phyloP scores from a whole-genome alignment of 2,888 invertebrate genomes.

The Masnerella sp. region DNA sequence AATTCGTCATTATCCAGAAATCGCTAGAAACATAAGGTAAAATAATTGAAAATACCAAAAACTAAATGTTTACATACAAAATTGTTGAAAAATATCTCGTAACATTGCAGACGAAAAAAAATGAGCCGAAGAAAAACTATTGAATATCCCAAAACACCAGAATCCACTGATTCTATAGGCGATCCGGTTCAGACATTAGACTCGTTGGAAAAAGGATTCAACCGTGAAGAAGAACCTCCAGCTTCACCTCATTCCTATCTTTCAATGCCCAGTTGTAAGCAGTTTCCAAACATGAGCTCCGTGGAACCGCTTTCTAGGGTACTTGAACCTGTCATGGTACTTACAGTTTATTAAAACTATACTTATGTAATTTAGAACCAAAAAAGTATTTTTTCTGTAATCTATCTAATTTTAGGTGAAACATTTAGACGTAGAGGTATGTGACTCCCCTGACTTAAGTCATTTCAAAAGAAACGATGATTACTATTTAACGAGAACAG shows the following conservation, averaged over 20 bases:
- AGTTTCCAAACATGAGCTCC: slow-evolving; percentile 89
- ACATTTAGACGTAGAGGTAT: slow-evolving; percentile 70
- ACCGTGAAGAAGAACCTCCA: slow-evolving; percentile 66
- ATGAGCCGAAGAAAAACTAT: slow-evolving; percentile 65
- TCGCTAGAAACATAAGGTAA: slow-evolving; percentile 66
- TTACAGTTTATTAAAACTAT: too few relatives aligned
- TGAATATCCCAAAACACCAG: slow-evolving; percentile 67
- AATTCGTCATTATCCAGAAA: slow-evolving; percentile 64
- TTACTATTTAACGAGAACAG: slow-evolving; percentile 81
- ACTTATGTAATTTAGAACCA: too few relatives aligned
- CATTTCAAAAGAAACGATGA: slow-evolving; percentile 51
- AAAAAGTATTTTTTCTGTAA: too few relatives aligned
- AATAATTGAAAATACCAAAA: not conserved
- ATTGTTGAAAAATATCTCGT: not conserved
- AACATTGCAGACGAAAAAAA: slow-evolving; percentile 61
- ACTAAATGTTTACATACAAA: too few relatives aligned
- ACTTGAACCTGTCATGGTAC: slow-evolving; percentile 87
- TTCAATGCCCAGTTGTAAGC: slow-evolving; percentile 91
- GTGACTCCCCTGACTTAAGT: slow-evolving; percentile 70
- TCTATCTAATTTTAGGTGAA: slow-evolving; percentile 63
- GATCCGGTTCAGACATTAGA: slow-evolving; percentile 52
- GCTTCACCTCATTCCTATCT: slow-evolving; percentile 85
- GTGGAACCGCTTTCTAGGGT: slow-evolving; percentile 88
- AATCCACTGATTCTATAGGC: slow-evolving; percentile 64
- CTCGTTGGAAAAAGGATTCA: slow-evolving; percentile 67